Evolutionary conservation across 1,140 invertebrate genomes (phyloP).

Genomic region (Andricus grossulariae): DNA sequence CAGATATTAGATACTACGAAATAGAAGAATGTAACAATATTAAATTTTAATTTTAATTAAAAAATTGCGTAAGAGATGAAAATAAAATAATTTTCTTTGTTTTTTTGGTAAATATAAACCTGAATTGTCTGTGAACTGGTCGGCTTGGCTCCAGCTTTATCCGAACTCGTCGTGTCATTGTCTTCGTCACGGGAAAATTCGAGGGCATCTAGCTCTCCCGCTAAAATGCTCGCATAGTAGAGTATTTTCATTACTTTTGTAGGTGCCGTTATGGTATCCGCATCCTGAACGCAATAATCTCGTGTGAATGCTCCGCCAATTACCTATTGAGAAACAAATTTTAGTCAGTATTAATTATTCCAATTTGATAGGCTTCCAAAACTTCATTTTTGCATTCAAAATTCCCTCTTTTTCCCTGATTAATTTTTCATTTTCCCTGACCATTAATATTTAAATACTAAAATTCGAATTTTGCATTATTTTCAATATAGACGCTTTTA

Average conservation of each 20-base stretch:
- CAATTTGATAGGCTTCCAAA: not conserved
- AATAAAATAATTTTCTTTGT: too few species aligned
- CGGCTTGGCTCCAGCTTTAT: constrained; percentile 57
- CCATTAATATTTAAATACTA: too few species aligned
- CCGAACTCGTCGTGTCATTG: constrained; percentile 61
- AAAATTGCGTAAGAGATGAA: too few species aligned
- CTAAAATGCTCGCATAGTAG: constrained; percentile 92
- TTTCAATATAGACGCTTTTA: too few species aligned
- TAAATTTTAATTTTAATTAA: too few species aligned
- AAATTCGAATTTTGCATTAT: too few species aligned
- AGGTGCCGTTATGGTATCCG: constrained; percentile 86
- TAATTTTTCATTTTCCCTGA: too few species aligned
- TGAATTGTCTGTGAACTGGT: constrained; percentile 49
- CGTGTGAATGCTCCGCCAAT: constrained; percentile 85
- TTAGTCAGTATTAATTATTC: constrained; percentile 6
- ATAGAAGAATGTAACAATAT: too few species aligned
- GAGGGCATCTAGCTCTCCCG: constrained; percentile 85
- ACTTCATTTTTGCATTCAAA: too few species aligned
- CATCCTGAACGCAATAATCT: constrained; percentile 89
- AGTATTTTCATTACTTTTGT: constrained; percentile 92
- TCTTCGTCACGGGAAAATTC: constrained; percentile 78
- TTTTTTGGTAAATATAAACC: constrained; percentile 34
- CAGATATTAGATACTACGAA: too few species aligned
- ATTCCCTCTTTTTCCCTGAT: too few species aligned
- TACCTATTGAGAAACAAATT: constrained; percentile 72